These are phyloP conservation scores for Epinephelus cyanopodus DNA, from an alignment of 2,113 vertebrate species.

Conservation along the genomic window DNA sequence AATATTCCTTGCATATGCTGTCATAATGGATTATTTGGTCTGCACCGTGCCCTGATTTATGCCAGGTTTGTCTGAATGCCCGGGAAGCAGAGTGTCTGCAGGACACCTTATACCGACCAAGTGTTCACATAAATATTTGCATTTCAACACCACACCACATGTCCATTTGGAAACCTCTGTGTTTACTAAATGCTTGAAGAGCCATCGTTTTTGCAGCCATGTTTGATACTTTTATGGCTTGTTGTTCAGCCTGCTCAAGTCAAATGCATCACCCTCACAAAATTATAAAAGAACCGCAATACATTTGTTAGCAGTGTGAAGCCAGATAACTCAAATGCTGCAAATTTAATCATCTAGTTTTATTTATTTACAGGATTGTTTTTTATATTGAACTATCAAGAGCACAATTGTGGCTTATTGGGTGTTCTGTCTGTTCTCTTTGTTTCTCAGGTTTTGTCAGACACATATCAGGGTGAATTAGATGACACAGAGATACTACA, in stretches of 20 bases:
- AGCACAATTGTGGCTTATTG: background rate
- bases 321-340: background rate
- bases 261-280: conserved; percentile 10
- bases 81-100: background rate
- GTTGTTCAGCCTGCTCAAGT: background rate
- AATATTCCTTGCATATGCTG: background rate
- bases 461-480: conserved; percentile 75
- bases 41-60: conserved; percentile 1
- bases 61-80: conserved; percentile 20
- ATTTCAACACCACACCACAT: conserved; percentile 45
- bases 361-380: background rate
- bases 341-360: background rate
- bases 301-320: background rate
- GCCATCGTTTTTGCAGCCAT: conserved; percentile 18
- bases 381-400: background rate
- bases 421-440: background rate
- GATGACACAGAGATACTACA: conserved; percentile 84
- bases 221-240: conserved; percentile 19
- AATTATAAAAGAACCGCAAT: background rate
- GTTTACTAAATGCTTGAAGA: conserved; percentile 46
- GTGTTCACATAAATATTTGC: conserved; percentile 56
- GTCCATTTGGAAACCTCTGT: conserved; percentile 43
- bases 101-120: conserved; percentile 17
- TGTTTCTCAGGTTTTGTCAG: conserved; percentile 73
- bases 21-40: conserved; percentile 3